A percentile compares a stretch with the other conserved stretches of the same genome.
These are phyloP conservation scores for Drosophila kohkoa DNA, from an alignment of 1,140 invertebrate genomes.

Conservation along the genomic window DNA sequence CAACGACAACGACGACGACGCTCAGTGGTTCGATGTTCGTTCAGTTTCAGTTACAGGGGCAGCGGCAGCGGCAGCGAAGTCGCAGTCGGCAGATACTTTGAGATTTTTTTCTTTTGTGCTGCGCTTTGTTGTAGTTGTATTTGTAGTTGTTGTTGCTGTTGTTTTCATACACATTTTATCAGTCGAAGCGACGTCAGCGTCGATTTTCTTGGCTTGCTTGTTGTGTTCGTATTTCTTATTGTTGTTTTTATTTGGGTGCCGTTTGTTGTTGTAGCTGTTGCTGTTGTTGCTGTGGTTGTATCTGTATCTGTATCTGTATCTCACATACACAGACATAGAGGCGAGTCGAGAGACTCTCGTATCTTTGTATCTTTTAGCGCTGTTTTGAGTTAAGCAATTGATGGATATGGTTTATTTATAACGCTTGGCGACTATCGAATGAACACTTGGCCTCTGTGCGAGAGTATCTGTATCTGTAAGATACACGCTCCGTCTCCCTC, in stretches of 20 bases:
- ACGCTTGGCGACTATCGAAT: slow-evolving; percentile 78
- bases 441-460: slow-evolving; percentile 53
- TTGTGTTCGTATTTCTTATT: slow-evolving; percentile 33
- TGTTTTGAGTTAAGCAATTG: slow-evolving; percentile 83
- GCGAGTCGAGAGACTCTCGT: slow-evolving; percentile 38
- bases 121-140: slow-evolving; percentile 19
- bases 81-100: slow-evolving; percentile 72
- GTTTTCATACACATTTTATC: slow-evolving; percentile 77
- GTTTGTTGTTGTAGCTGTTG: slow-evolving; percentile 58
- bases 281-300: slow-evolving; percentile 40
- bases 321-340: slow-evolving; percentile 18
- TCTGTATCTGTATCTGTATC: slow-evolving; percentile 63
- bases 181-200: slow-evolving; percentile 58
- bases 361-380: slow-evolving; percentile 82
- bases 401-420: slow-evolving; percentile 84
- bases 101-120: slow-evolving; percentile 55
- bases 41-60: slow-evolving; percentile 57
- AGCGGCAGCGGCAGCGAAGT: slow-evolving; percentile 10
- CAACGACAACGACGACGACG: slow-evolving; percentile 52
- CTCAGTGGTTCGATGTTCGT: slow-evolving; percentile 49
- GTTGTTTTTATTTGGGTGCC: slow-evolving; percentile 78
- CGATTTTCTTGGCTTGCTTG: slow-evolving; percentile 66
- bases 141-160: slow-evolving; percentile 43
- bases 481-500: slow-evolving; percentile 50
- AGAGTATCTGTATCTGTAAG: slow-evolving; percentile 72